Percentiles rank a stretch among this genome's conserved stretches.
These are phyloP conservation scores for rabbit (Oryctolagus cuniculus) DNA, from an alignment of 2,113 vertebrate genomes.

Conservation along the genomic window mOryCun1.1 NC_091447.1:56895001-56895500, in stretches of 20 bases:
- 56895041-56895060: background rate
- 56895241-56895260: rapidly evolving
- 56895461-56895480: background rate
- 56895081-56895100: background rate
- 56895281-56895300: background rate
- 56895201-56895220: background rate
- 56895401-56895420: too few relatives aligned
- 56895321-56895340: background rate
- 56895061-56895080: too few relatives aligned
- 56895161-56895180: background rate
- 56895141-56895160: too few relatives aligned
- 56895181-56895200: too few relatives aligned
- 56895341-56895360: background rate
- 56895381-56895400: rapidly evolving
- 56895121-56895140: background rate
- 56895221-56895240: too few relatives aligned
- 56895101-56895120: background rate
- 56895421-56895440: too few relatives aligned
- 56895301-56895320: background rate
- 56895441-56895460: too few relatives aligned
- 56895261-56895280: rapidly evolving
- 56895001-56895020: background rate
- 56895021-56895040: background rate
- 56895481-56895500: rapidly evolving
- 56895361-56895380: background rate